A percentile compares a stretch with the other conserved stretches of the same genome.
Evolutionary conservation across 2,113 vertebrate genomes (phyloP).

Genomic region (Sphaerodactylus townsendi): DNA sequence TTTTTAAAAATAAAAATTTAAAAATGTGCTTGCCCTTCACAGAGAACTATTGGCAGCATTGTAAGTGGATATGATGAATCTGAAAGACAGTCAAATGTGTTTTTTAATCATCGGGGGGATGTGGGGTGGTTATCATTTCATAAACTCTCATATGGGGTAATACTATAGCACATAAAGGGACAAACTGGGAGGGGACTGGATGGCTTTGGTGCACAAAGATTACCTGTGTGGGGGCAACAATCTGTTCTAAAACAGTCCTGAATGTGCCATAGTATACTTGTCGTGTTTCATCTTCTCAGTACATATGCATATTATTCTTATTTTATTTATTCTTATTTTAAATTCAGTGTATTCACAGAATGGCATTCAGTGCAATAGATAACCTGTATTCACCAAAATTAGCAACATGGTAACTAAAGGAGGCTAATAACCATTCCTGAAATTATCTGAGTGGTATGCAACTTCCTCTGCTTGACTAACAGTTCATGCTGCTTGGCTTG

Average conservation of each 20-base stretch:
- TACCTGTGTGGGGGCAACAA: background rate
- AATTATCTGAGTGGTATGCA: too few relatives aligned
- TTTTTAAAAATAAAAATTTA: too few relatives aligned
- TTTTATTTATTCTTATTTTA: background rate
- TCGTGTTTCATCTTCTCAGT: background rate
- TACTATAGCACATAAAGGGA: background rate
- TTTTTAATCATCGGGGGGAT: too few relatives aligned
- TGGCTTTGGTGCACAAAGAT: background rate
- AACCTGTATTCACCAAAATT: background rate
- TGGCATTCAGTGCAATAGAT: background rate
- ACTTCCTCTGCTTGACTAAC: too few relatives aligned
- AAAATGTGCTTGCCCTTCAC: background rate
- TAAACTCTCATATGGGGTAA: background rate
- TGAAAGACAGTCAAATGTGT: background rate
- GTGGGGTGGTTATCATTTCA: background rate
- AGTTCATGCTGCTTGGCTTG: too few relatives aligned
- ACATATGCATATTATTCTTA: background rate
- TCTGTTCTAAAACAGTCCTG: background rate
- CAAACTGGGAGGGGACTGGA: background rate
- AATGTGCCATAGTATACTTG: background rate
- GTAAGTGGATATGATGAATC: background rate
- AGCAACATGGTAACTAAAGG: background rate
- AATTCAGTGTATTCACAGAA: background rate
- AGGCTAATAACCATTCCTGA: too few relatives aligned
- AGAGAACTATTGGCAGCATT: background rate